Evolutionary conservation across 2,113 vertebrate species (phyloP), one percentile per base, ranked within the genome.

Genomic region (Nannobrachium achirus): DNA sequence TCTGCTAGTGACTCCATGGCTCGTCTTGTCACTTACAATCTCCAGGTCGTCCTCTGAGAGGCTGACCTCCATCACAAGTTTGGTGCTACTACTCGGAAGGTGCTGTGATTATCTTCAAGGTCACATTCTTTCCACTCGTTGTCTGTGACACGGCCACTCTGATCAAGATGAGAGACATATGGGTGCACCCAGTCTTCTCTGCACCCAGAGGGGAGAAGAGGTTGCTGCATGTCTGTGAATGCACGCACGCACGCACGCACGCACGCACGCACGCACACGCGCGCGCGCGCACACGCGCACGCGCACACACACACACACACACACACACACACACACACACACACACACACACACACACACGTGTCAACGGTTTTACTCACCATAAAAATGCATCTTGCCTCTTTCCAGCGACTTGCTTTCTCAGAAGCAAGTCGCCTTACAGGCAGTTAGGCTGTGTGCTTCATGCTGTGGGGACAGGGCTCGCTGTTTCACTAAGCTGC

Each of bases 101-200:
- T n/a, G n/a, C n/a, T 19, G 6, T 14, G 15, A n/a, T 18, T 19
- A n/a, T 39, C 48, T 40, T 33, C 25, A 33, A 33, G 25, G 25
- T 33, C 25, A 33, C 25, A 25, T 4, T 25, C n/a, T 55, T 7
- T 61, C 51, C 18, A 56, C 7, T 10, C 57, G 52, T 70, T 48
- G 55, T 57, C 4, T 14, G 49, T 67, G 66, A 83, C 75, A 69
- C 51, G 19, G 49, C 44, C 59, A 61, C 20, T 40, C 51, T 16
- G 62, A 68, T 61, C 66, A 51, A 19, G 38, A 44, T 52, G 64
- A 44, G 46, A 62, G 64, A 77, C 75, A 70, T 74, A 77, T 10
- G 13, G 41, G 14, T 20, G 3, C 20, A 39, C 41, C 59, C 44
- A 61, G 33, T 61, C 67, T 77, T 75, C 73, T 57, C 15, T 39